Conservation (phyloP, 2,888 invertebrate genomes). For the Polyommatus icarus region DNA sequence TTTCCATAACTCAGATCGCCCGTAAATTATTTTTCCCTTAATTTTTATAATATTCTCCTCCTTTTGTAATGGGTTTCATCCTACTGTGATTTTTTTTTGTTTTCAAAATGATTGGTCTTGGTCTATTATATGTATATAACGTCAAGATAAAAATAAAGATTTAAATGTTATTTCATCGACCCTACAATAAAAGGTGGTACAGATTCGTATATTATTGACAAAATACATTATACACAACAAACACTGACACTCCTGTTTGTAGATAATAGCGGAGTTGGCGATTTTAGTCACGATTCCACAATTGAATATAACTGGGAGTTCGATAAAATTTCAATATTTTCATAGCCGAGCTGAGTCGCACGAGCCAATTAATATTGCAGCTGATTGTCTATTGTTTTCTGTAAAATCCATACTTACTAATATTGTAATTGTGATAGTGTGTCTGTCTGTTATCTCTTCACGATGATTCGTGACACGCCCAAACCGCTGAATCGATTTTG, state of each 20-base stretch:
- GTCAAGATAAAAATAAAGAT: no score
- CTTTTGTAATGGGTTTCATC: no score
- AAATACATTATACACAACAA: conserved; percentile 3
- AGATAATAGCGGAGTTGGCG: neutral
- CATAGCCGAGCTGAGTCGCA: conserved; percentile 12
- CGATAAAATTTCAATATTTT: conserved; percentile 22
- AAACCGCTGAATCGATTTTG: no score
- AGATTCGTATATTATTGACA: neutral
- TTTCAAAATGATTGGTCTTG: no score
- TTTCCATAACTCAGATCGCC: no score
- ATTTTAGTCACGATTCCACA: conserved; percentile 21
- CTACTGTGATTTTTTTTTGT: no score
- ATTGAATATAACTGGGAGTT: conserved; percentile 12
- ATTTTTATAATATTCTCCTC: no score
- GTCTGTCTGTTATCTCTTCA: no score
- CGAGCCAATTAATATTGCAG: conserved; percentile 7
- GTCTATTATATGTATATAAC: no score
- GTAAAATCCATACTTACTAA: neutral
- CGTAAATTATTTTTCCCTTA: no score
- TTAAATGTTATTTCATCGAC: neutral
- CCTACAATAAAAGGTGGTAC: neutral
- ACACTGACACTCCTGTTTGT: conserved; percentile 1
- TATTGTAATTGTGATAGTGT: neutral
- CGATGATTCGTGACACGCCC: no score
- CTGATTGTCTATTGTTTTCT: neutral